Base-by-base conservation (phyloP, 2,797 vertebrate species). In the Poecilia velifera region DNA sequence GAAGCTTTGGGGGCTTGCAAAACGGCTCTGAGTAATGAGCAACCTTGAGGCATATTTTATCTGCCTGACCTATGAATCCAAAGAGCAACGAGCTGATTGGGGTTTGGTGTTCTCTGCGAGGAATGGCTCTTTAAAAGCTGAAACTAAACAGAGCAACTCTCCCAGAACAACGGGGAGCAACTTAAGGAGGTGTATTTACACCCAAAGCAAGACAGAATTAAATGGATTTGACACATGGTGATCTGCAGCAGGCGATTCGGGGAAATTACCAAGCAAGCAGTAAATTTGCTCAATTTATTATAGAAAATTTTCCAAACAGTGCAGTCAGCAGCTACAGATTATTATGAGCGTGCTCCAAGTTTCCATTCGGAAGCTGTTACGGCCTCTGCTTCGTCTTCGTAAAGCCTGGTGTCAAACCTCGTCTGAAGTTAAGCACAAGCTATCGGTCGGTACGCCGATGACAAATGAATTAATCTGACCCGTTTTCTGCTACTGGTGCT, bases 31-130 rank as follows among this genome's bases (percentile, higher is more conserved):
- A 84, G 79, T 84, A 86, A 82, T 80, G 77, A 92, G 82, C 76
- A 86, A 89, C 88, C 88, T 86, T 76, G 77, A 89, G 78, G 85
- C 51, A 0, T 28, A 72, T 87, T 84, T 53, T 46, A 45, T 25
- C 47, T 25, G 1, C 47, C 45, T 74, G 55, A 76, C 71, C n/a
- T 14, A 76, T 79, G 64, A 84, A 86, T 72, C 3, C 46, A 62
- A 34, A 85, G 80, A 84, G 66, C 82, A 83, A 88, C 57, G 0
- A 78, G 74, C 76, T 79, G 73, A 79, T 73, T 76, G 71, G 72
- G 51, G 73, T 83, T 80, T 86, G 84, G 80, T 77, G 82, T 72
- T 78, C 51, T 31, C 46, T 75, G 41, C 6, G 71, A 68, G 80
- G 80, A 77, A 57, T 36, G 41, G 46, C 28, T 68, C 46, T 3